Percentiles rank a stretch among this genome's conserved stretches.
phyloP scores from a whole-genome alignment of 2,797 vertebrate species.

The Enteromius mattozi region DNA sequence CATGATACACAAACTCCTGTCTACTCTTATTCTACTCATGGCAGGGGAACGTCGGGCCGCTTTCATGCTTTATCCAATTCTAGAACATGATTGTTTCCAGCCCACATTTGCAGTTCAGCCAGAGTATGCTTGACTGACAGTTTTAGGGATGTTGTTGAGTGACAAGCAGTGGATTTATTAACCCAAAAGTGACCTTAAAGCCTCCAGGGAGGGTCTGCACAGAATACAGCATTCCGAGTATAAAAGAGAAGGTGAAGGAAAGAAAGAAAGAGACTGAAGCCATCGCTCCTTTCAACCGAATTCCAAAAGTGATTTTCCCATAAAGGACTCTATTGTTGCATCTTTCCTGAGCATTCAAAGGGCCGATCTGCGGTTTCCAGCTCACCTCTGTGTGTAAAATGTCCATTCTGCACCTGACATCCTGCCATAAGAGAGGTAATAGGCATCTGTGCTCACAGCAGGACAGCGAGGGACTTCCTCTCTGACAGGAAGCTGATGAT shows the following conservation, averaged over 20 bases:
- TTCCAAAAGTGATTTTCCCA: constrained; percentile 47
- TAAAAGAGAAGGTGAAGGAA: constrained; percentile 30
- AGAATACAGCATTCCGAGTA: constrained; percentile 12
- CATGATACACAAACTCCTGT: constrained; percentile 9
- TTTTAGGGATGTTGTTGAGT: constrained; percentile 17
- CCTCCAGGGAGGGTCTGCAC: background rate
- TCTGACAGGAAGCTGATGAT: constrained; percentile 53
- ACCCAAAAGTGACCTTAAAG: constrained; percentile 36
- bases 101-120: background rate
- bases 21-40: background rate
- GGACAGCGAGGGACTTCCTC: constrained; percentile 36
- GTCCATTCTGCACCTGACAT: constrained; percentile 50
- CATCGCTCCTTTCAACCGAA: constrained; percentile 26
- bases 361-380: constrained; percentile 10
- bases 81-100: constrained; percentile 38
- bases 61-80: constrained; percentile 12
- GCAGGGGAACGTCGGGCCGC: background rate
- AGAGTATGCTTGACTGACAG: constrained; percentile 32
- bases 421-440: constrained; percentile 44
- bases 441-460: constrained; percentile 44
- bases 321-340: constrained; percentile 50
- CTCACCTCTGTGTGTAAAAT: constrained; percentile 33
- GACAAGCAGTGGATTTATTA: constrained; percentile 48
- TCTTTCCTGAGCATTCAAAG: constrained; percentile 24
- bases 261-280: constrained; percentile 3